Evolutionary conservation across 2,797 vertebrate species (phyloP).

Genomic region (Bucorvus abyssinicus): DNA sequence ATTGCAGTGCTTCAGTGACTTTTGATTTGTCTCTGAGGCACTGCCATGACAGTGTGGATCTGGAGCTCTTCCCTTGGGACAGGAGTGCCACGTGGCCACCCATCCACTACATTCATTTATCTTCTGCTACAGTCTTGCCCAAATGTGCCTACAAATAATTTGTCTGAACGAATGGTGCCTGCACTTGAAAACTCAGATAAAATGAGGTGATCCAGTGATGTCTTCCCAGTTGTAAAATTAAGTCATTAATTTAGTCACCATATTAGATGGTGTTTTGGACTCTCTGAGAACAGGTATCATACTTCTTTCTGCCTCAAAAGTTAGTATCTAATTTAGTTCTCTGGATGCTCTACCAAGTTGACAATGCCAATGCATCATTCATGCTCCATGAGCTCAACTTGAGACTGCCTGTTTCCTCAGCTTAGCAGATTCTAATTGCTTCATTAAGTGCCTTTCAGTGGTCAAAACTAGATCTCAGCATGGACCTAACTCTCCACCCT

Average conservation of each 20-base stretch:
- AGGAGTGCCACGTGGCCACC: background rate
- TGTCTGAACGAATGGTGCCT: background rate
- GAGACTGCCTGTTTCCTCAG: background rate
- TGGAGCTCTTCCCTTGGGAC: background rate
- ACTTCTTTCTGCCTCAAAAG: background rate
- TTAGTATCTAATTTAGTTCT: background rate
- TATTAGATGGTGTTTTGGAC: background rate
- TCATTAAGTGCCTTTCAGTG: background rate
- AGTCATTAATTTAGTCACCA: background rate
- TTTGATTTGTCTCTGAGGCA: background rate
- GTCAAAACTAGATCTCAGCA: background rate
- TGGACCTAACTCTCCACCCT: background rate
- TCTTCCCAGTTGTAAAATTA: background rate
- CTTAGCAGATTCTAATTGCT: background rate
- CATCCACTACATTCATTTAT: background rate
- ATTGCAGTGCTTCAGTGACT: background rate
- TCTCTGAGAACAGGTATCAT: background rate
- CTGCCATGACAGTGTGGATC: background rate
- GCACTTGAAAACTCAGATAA: background rate
- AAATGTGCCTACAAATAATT: background rate
- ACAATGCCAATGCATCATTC: background rate
- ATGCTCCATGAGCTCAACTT: background rate
- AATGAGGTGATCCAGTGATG: background rate
- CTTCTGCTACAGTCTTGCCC: background rate
- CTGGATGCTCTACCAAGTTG: background rate